These are phyloP conservation scores for Congeria kusceri DNA, from an alignment of 2,888 invertebrate genomes.

Conservation along the genomic window DNA sequence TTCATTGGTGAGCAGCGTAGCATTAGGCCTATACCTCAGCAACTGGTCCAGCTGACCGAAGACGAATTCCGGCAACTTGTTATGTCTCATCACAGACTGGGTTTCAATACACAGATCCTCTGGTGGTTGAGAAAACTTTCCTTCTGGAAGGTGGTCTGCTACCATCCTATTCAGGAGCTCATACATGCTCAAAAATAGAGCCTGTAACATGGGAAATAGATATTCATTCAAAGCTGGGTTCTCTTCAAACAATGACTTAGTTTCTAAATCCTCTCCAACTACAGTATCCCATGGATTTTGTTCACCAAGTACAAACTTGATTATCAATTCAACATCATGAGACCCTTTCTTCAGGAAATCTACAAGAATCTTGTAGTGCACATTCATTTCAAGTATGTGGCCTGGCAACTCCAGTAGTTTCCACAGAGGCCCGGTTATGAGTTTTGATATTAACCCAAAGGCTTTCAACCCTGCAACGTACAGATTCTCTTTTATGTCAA, in stretches of 20 bases:
- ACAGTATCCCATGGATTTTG: constrained; percentile 24
- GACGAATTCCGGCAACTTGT: constrained; percentile 53
- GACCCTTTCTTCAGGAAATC: constrained; percentile 40
- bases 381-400: constrained; percentile 53
- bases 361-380: constrained; percentile 32
- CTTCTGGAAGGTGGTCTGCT: constrained; percentile 47
- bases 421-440: constrained; percentile 43
- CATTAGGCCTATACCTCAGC: constrained; percentile 50
- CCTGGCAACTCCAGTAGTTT: constrained; percentile 43
- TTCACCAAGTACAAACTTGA: constrained; percentile 29
- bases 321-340: constrained; percentile 21
- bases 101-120: constrained; percentile 23
- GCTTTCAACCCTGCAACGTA: constrained; percentile 37
- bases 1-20: constrained; percentile 47
- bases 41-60: constrained; percentile 59
- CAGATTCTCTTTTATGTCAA: constrained; percentile 37
- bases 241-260: constrained; percentile 12
- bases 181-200: constrained; percentile 29
- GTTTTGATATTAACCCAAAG: constrained; percentile 43
- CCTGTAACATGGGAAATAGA: constrained; percentile 27
- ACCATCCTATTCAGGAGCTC: constrained; percentile 28
- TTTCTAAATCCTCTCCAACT: constrained; percentile 9
- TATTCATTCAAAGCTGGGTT: constrained; percentile 15
- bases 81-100: constrained; percentile 48
- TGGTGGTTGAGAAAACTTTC: constrained; percentile 29